Percentiles rank a stretch among this genome's conserved stretches.
Conservation (phyloP, 2,113 vertebrate genomes). For the Balaenoptera acutorostrata region DNA sequence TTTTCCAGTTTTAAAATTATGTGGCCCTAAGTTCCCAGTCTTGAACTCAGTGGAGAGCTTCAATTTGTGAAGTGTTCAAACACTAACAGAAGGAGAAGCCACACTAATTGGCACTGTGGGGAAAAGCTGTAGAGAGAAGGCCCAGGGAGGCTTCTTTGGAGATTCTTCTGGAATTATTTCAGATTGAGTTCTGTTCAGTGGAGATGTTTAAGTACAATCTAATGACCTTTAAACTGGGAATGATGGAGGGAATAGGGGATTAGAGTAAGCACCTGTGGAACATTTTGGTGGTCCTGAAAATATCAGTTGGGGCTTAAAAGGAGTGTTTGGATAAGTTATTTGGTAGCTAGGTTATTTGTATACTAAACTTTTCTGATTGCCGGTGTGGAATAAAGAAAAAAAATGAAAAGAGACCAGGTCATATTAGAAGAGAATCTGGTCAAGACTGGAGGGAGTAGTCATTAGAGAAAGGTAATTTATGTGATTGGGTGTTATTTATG, state of each 20-base stretch:
- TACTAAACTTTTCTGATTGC: background rate
- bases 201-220: background rate
- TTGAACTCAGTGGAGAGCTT: background rate
- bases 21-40: background rate
- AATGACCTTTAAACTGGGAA: background rate
- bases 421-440: background rate
- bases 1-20: background rate
- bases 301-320: background rate
- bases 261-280: background rate
- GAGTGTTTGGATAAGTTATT: background rate
- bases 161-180: background rate
- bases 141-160: background rate
- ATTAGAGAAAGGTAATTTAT: background rate
- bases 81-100: background rate
- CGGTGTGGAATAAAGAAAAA: background rate
- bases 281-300: background rate
- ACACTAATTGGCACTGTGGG: background rate
- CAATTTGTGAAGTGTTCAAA: background rate
- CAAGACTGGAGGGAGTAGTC: background rate
- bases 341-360: background rate
- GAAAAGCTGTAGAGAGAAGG: background rate
- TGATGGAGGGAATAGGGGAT: background rate
- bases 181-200: background rate
- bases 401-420: background rate
- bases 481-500: background rate